These are phyloP conservation scores for Elaphurus davidianus DNA, from an alignment of 2,113 vertebrate genomes.

Conservation along the genomic window DNA sequence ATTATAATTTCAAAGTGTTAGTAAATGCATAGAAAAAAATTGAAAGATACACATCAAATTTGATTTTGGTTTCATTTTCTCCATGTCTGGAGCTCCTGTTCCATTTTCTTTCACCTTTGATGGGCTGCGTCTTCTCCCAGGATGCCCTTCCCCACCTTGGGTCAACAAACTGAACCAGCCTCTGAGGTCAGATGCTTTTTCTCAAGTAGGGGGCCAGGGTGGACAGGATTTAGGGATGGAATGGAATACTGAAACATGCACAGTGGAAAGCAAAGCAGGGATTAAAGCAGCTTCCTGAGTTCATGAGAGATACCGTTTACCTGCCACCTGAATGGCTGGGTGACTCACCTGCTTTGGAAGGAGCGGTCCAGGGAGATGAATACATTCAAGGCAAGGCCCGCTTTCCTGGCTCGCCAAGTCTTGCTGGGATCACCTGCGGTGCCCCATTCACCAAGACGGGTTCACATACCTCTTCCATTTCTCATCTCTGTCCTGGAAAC, in stretches of 20 bases:
- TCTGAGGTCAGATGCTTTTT: background rate
- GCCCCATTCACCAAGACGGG: background rate
- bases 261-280: background rate
- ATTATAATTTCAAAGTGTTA: background rate
- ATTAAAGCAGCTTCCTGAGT: background rate
- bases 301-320: background rate
- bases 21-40: background rate
- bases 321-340: background rate
- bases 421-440: background rate
- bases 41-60: background rate
- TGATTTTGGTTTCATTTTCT: background rate
- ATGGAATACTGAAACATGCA: background rate
- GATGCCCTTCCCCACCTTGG: background rate
- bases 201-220: background rate
- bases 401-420: background rate
- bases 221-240: background rate
- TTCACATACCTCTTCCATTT: background rate
- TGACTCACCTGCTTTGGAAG: background rate
- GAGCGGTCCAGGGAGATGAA: background rate
- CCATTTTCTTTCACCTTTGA: background rate
- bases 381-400: background rate
- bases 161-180: background rate
- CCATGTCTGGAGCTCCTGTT: background rate
- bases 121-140: background rate
- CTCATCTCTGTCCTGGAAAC: background rate